Evolutionary conservation across 2,113 vertebrate genomes (phyloP).

Genomic region (Pycnonotus jocosus): DNA sequence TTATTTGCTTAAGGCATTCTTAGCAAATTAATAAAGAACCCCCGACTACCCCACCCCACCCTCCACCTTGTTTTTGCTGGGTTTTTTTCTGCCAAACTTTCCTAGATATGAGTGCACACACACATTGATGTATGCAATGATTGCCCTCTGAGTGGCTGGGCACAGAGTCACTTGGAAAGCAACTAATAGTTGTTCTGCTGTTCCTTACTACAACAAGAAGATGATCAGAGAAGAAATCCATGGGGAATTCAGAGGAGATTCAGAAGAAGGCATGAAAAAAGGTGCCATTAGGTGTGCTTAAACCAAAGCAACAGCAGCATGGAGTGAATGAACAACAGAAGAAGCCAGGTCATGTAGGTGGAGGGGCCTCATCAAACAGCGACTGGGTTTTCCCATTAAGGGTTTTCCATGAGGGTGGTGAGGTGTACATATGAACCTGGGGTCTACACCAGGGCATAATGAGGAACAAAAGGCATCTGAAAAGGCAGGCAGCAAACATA

Average conservation of each 20-base stretch:
- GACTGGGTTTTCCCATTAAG: background rate
- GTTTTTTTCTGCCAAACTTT: background rate
- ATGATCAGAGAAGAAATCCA: background rate
- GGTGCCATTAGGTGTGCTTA: background rate
- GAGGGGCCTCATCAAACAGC: background rate
- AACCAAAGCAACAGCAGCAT: background rate
- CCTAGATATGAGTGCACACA: background rate
- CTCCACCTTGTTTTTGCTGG: fast-evolving
- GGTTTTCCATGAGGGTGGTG: background rate
- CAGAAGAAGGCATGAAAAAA: background rate
- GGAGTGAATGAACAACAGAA: background rate
- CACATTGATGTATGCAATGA: background rate
- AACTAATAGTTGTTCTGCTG: background rate
- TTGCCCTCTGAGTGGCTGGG: background rate
- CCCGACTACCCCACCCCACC: background rate
- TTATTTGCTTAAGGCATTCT: background rate
- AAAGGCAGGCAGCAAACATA: background rate
- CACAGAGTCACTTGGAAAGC: background rate
- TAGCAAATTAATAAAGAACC: background rate
- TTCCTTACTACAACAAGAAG: background rate
- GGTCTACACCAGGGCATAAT: background rate
- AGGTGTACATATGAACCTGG: background rate
- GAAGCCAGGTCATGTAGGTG: background rate
- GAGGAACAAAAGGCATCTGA: background rate
- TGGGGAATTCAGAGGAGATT: background rate